A percentile compares a stretch with the other conserved stretches of the same genome.
phyloP scores from a whole-genome alignment of 2,888 invertebrate genomes.

The Cyrtodaria siliqua region DNA sequence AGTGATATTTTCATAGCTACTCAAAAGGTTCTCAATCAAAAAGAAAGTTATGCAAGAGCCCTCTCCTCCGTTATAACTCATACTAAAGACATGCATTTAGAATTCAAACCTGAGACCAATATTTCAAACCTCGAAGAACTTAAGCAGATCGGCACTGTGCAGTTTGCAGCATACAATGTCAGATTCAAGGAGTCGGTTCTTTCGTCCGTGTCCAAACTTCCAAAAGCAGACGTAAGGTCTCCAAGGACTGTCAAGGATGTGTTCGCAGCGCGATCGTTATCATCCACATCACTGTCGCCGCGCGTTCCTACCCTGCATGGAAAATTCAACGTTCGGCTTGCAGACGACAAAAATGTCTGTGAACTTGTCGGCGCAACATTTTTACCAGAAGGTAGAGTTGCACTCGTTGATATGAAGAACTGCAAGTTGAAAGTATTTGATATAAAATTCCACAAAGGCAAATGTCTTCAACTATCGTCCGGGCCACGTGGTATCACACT shows the following conservation, averaged over 20 bases:
- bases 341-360: constrained; percentile 50
- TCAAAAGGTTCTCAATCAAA: constrained; percentile 48
- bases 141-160: constrained; percentile 36
- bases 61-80: constrained; percentile 45
- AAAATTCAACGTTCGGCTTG: constrained; percentile 37
- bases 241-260: constrained; percentile 43
- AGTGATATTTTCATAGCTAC: constrained; percentile 52
- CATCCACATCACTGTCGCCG: constrained; percentile 28
- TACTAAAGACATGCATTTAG: constrained; percentile 43
- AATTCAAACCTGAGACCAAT: constrained; percentile 39
- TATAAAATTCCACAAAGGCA: constrained; percentile 39
- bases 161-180: constrained; percentile 31
- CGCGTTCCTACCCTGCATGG: constrained; percentile 24
- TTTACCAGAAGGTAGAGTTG: constrained; percentile 51
- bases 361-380: constrained; percentile 52
- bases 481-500: constrained; percentile 49
- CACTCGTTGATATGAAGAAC: constrained; percentile 56
- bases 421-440: constrained; percentile 56
- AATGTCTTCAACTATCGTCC: constrained; percentile 38
- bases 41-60: constrained; percentile 47
- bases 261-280: constrained; percentile 20
- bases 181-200: constrained; percentile 50
- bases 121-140: constrained; percentile 36
- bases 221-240: constrained; percentile 46
- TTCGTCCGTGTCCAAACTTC: constrained; percentile 57